These are phyloP conservation scores for Drosophila simulans DNA, from an alignment of 1,140 invertebrate genomes.

Conservation along the genomic window DNA sequence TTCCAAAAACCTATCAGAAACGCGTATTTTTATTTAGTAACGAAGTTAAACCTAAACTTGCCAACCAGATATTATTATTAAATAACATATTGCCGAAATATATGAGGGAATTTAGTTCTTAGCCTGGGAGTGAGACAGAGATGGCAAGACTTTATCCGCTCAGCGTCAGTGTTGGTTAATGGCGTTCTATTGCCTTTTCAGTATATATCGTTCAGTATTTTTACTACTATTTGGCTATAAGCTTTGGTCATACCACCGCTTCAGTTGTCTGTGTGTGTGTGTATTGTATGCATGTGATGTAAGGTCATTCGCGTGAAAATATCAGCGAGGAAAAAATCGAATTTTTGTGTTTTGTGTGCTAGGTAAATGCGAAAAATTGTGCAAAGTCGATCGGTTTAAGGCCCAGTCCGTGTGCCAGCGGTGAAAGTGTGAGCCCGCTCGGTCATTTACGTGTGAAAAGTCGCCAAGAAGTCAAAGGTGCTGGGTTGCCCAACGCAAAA, in stretches of 20 bases:
- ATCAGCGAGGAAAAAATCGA: constrained; percentile 81
- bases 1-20: too few relatives aligned
- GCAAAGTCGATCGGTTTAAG: constrained; percentile 56
- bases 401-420: constrained; percentile 35
- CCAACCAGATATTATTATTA: too few relatives aligned
- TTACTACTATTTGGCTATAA: not conserved
- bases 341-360: constrained; percentile 83
- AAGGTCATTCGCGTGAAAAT: constrained; percentile 78
- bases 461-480: constrained; percentile 40
- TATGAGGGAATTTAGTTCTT: too few relatives aligned
- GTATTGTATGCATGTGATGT: constrained; percentile 76
- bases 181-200: not conserved
- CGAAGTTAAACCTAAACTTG: too few relatives aligned
- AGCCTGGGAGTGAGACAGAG: not conserved
- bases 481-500: constrained; percentile 58
- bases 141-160: not conserved
- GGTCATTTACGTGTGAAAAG: constrained; percentile 50
- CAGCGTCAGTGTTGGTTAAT: constrained; percentile 11
- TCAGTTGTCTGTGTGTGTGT: constrained; percentile 56
- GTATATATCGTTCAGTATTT: constrained; percentile 29
- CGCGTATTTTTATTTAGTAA: too few relatives aligned
- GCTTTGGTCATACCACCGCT: constrained; percentile 2
- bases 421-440: constrained; percentile 39
- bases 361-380: constrained; percentile 70
- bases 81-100: too few relatives aligned